Conservation (phyloP, 37 sponge, comb jelly and placozoan genomes). For the Crambe crambe region DNA sequence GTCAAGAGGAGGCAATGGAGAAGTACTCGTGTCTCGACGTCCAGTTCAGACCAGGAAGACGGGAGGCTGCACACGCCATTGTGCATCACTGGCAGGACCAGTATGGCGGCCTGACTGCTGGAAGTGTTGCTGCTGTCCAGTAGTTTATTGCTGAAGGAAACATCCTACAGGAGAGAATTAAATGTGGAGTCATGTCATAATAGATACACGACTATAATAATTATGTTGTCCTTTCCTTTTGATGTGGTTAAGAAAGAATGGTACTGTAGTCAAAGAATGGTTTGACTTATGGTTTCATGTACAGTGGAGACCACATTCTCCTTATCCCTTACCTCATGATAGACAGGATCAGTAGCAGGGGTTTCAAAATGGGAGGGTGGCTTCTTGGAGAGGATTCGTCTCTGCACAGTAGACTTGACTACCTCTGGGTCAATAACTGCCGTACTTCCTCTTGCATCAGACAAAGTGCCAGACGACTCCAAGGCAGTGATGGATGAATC, state of each 20-base stretch:
- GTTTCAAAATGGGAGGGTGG: constrained; percentile 54
- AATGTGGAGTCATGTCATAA: too few relatives aligned
- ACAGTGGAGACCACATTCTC: too few relatives aligned
- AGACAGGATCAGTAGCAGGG: constrained; percentile 49
- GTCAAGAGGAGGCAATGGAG: constrained; percentile 33
- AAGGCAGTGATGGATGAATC: background rate
- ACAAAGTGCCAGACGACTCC: background rate
- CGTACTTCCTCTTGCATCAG: background rate
- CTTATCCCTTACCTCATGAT: constrained; percentile 46
- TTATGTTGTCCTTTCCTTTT: too few relatives aligned
- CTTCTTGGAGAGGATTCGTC: constrained; percentile 49
- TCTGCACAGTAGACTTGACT: constrained; percentile 16
- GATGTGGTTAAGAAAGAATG: too few relatives aligned
- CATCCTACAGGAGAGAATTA: constrained; percentile 18
- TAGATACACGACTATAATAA: too few relatives aligned
- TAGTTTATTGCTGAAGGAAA: constrained; percentile 28
- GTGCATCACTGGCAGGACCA: constrained; percentile 31
- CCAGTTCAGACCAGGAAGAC: background rate
- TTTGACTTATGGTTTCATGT: too few relatives aligned
- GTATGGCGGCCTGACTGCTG: constrained; percentile 5
- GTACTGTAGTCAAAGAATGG: too few relatives aligned
- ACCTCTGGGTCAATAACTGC: background rate
- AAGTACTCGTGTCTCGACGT: background rate
- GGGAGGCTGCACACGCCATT: constrained; percentile 20
- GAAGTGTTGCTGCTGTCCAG: background rate